A percentile compares a stretch with the other conserved stretches of the same genome.
phyloP scores from a whole-genome alignment of 37 sponge, comb jelly and placozoan species.

The Cliona cf. orientalis region DNA sequence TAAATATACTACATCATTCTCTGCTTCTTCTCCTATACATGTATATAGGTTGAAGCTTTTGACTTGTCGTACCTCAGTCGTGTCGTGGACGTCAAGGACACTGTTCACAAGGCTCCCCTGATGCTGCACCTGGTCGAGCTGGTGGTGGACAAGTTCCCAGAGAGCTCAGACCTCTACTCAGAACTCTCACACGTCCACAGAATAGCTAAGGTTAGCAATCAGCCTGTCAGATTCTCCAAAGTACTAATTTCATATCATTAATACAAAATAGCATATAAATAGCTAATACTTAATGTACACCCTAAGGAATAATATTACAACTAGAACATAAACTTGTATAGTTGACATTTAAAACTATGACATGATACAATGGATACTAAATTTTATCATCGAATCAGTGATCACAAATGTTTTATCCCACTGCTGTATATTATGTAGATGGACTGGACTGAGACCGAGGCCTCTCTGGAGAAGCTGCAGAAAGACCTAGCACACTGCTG shows the following conservation, averaged over 20 bases:
- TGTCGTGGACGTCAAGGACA: slow-evolving; percentile 92
- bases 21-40: background rate
- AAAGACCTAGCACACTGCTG: slow-evolving; percentile 71
- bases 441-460: slow-evolving; percentile 55
- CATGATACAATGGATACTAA: too few species aligned
- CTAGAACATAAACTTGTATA: too few species aligned
- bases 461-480: slow-evolving; percentile 50
- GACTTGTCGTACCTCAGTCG: slow-evolving; percentile 79
- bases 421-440: too few species aligned
- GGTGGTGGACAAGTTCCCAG: slow-evolving; percentile 80
- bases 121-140: slow-evolving; percentile 88
- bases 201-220: slow-evolving; percentile 85
- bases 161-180: slow-evolving; percentile 83
- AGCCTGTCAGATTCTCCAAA: too few species aligned
- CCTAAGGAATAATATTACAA: too few species aligned
- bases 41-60: slow-evolving; percentile 79
- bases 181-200: slow-evolving; percentile 74
- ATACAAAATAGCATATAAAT: too few species aligned
- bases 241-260: too few species aligned
- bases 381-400: too few species aligned
- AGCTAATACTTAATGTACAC: too few species aligned
- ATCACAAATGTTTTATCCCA: too few species aligned
- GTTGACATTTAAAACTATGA: too few species aligned
- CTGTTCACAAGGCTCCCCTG: slow-evolving; percentile 82
- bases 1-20: background rate